phyloP scores from a whole-genome alignment of 2,888 invertebrate species.

The Lasioglossum zephyrum region DNA sequence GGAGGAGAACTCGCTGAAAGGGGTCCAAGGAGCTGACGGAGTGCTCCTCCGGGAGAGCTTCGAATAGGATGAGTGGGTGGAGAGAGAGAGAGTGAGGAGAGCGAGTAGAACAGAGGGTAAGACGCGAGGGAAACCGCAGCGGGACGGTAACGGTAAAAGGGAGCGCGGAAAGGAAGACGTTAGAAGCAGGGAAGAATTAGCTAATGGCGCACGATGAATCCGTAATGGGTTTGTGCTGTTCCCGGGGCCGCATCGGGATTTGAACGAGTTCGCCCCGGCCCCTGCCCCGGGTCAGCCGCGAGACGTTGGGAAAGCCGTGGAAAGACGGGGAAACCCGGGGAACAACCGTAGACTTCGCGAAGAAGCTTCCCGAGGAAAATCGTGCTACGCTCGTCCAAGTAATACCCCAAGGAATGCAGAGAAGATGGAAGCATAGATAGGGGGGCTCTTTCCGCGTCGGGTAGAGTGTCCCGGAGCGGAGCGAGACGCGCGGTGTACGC shows the following conservation, averaged over 20 bases:
- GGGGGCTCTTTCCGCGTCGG: slow-evolving; percentile 55
- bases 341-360: slow-evolving; percentile 47
- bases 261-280: slow-evolving; percentile 67
- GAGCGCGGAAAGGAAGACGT: slow-evolving; percentile 78
- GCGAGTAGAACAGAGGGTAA: slow-evolving; percentile 8
- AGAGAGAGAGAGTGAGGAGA: background rate
- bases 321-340: slow-evolving; percentile 36
- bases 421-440: slow-evolving; percentile 83
- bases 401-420: slow-evolving; percentile 84
- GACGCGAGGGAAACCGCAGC: slow-evolving; percentile 52
- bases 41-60: slow-evolving; percentile 62
- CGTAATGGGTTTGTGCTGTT: slow-evolving; percentile 84
- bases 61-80: slow-evolving; percentile 52
- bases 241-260: slow-evolving; percentile 80
- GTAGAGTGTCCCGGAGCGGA: slow-evolving; percentile 13
- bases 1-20: slow-evolving; percentile 53
- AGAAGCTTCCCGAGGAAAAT: slow-evolving; percentile 60
- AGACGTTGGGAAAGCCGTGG: slow-evolving; percentile 41
- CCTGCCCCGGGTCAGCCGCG: slow-evolving; percentile 48
- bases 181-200: slow-evolving; percentile 82
- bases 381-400: slow-evolving; percentile 75
- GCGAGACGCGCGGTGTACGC: slow-evolving; percentile 12
- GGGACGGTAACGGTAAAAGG: slow-evolving; percentile 63
- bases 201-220: slow-evolving; percentile 84
- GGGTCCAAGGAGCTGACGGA: slow-evolving; percentile 60